Evolutionary conservation across 2,888 invertebrate species (phyloP), one percentile per base, ranked within the genome.

Genomic region (Drosophila incognita): DNA sequence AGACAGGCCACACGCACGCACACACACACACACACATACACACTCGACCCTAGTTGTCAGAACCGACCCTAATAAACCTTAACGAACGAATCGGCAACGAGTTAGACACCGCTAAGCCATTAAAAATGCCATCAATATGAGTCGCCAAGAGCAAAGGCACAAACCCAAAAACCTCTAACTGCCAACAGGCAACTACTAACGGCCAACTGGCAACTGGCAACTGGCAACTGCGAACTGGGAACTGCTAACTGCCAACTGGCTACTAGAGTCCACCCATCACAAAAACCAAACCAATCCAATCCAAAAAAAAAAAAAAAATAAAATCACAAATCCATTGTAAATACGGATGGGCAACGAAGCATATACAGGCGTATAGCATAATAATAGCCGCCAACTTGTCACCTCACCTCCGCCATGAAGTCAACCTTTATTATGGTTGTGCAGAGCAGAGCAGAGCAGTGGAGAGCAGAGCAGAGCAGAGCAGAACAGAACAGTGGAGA

Each of bases 381-480:
- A 90, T 85, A 86, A 86, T 86, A 90, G 88, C 85, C 90, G 83
- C 82, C 80, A 82, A 82, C 85, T 87, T 89, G 85, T 86, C 86
- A 89, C 77, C 90, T 84, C 67, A 78, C 76, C 80, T 76, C 75
- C 78, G 67, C 58, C 49, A 59, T 52, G 57, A 64, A 67, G 70
- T 65, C 65, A 72, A 69, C 80, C 73, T 89, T 83, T 86, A 83
- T 76, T 73, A 70, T 64, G 70, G 75, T 15, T 18, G n/a, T 24
- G 15, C 24, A 24, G 24, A 21, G 8, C 31, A 31, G 31, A 27
- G 42, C 21, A 27, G 27, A 27, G 29, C 29, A 29, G 29, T 29
- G 29, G 29, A 29, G 29, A 29, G 7, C 29, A 29, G 31, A 31
- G 31, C 31, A 31, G 31, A 31, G 10, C 31, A 31, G 21, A 15